These are phyloP conservation scores for Mnemiopsis leidyi DNA, from an alignment of 37 sponge, comb jelly and placozoan species.

Conservation along the genomic window DNA sequence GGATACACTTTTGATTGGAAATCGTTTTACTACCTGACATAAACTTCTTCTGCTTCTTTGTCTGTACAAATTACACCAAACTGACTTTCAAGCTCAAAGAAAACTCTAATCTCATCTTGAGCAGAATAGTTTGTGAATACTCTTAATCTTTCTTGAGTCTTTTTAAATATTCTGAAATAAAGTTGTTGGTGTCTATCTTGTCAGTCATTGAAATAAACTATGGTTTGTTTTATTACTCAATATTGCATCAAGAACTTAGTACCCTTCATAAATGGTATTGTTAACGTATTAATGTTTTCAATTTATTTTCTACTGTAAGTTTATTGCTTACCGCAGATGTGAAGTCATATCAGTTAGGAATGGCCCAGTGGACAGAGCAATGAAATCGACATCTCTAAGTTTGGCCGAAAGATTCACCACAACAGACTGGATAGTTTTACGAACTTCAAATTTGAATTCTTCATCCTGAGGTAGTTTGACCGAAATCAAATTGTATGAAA, in stretches of 20 bases:
- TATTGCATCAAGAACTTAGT: too few species aligned
- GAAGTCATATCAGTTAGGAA: conserved; percentile 61
- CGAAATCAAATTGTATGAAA: too few species aligned
- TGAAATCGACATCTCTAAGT: conserved; percentile 55
- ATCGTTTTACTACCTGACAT: too few species aligned
- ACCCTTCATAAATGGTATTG: too few species aligned
- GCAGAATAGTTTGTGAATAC: conserved; percentile 49
- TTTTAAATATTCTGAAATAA: conserved; percentile 43
- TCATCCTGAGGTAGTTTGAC: too few species aligned
- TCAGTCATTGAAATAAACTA: too few species aligned
- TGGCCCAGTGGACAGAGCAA: conserved; percentile 40
- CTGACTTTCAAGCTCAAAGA: conserved; percentile 57
- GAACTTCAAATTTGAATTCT: conserved; percentile 50
- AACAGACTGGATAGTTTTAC: conserved; percentile 43
- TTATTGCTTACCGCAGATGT: not conserved
- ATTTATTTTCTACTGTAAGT: not conserved
- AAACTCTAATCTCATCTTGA: conserved; percentile 56
- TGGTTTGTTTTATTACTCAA: too few species aligned
- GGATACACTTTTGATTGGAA: too few species aligned
- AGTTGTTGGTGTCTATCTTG: too few species aligned
- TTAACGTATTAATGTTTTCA: not conserved
- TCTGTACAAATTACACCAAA: conserved; percentile 49
- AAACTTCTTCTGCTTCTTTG: conserved; percentile 51
- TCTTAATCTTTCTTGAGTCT: conserved; percentile 44
- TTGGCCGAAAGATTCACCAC: conserved; percentile 52